A percentile compares a stretch with the other conserved stretches of the same genome.
These are phyloP conservation scores for Neotoma lepida DNA, from an alignment of 2,113 vertebrate species.

Conservation along the genomic window DNA sequence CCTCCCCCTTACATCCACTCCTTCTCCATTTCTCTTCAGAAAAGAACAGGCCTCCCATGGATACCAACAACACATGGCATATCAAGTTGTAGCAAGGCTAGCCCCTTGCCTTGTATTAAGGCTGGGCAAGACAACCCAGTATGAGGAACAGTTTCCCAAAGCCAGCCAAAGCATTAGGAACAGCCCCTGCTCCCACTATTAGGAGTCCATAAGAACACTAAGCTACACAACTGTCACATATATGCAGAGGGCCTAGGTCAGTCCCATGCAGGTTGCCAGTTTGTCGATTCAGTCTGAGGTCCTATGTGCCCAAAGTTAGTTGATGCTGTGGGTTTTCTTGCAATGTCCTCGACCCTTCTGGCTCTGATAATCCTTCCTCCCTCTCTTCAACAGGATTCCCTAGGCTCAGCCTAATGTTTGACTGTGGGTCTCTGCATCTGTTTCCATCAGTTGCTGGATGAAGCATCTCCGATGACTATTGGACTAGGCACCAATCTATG, in stretches of 20 bases:
- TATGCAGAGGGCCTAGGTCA: not conserved
- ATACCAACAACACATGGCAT: not conserved
- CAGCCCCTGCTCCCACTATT: not conserved
- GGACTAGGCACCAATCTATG: not conserved
- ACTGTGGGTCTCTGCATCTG: not conserved
- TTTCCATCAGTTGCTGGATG: not conserved
- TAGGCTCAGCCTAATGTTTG: not conserved
- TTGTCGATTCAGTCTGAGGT: not conserved
- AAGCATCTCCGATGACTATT: not conserved
- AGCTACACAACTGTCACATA: not conserved
- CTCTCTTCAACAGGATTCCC: not conserved
- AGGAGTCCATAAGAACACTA: not conserved
- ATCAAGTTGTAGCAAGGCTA: not conserved
- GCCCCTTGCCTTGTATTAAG: not conserved
- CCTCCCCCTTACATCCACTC: no score
- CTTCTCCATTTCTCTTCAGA: not conserved
- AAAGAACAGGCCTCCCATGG: not conserved
- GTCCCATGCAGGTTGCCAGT: fast-evolving
- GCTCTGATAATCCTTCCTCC: not conserved
- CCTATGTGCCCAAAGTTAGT: not conserved
- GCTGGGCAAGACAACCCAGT: not conserved
- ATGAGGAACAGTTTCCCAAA: not conserved
- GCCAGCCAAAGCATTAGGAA: not conserved
- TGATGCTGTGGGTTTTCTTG: not conserved
- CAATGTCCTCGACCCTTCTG: not conserved